Evolutionary conservation across 2,888 invertebrate species (phyloP).

Genomic region (Epiblema foenella): DNA sequence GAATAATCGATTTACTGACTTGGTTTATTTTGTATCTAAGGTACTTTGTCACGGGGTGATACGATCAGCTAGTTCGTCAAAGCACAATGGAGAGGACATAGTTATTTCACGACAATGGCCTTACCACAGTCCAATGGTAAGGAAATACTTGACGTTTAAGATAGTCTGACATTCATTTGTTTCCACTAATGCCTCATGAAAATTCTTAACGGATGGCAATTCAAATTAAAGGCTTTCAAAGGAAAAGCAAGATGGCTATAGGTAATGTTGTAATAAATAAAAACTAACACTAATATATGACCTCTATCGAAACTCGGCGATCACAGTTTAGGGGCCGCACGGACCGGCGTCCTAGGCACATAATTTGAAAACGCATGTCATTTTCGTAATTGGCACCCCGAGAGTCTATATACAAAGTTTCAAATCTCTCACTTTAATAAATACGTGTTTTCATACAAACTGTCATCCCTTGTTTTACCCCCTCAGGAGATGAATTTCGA

Average conservation of each 20-base stretch:
- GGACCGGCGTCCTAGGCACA: too few relatives aligned
- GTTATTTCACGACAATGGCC: slow-evolving; percentile 18
- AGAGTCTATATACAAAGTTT: too few relatives aligned
- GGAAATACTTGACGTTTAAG: slow-evolving; percentile 11
- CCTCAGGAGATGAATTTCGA: too few relatives aligned
- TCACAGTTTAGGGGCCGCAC: too few relatives aligned
- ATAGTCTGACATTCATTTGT: slow-evolving; percentile 16
- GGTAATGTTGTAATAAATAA: too few relatives aligned
- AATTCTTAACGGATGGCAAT: not conserved
- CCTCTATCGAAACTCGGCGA: too few relatives aligned
- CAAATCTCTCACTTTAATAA: too few relatives aligned
- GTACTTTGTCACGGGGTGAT: slow-evolving; percentile 56
- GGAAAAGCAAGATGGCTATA: not conserved
- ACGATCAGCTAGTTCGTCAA: slow-evolving; percentile 48
- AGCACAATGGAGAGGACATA: slow-evolving; percentile 20
- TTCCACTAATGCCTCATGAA: slow-evolving; percentile 2
- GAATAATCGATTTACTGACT: slow-evolving; percentile 60
- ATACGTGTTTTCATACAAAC: too few relatives aligned
- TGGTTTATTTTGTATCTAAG: slow-evolving; percentile 46
- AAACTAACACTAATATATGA: too few relatives aligned
- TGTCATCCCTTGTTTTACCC: too few relatives aligned
- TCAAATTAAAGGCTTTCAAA: not conserved
- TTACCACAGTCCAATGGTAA: slow-evolving; percentile 17
- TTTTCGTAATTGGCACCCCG: too few relatives aligned
- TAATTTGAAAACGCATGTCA: too few relatives aligned